Base-by-base conservation (phyloP, 2,113 vertebrate genomes). In the Pteronura brasiliensis region DNA sequence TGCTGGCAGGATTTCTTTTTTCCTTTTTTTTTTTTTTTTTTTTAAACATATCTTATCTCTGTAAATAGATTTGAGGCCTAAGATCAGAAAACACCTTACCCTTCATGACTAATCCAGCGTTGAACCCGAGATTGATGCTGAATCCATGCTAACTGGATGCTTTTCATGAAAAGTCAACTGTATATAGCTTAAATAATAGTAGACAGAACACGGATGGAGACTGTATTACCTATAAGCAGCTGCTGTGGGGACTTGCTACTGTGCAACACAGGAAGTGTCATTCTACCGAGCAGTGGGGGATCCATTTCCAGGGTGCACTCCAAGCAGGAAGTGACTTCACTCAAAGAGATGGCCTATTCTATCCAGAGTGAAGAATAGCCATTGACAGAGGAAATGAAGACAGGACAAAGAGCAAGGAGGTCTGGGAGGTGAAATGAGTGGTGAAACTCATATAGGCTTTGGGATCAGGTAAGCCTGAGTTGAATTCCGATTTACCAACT, bases 241-340 rank as follows among this genome's bases (percentile, higher is more conserved):
- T 81, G 25, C 63, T 52, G 6, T 71, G 27, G 85, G 61, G 85
- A 85, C 49, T 21, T 42, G 27, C 72, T 80, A 55, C 20, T 39
- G 79, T 18, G 55, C 1, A 61, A 90, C 49, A 87, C 84, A 77
- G 81, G 71, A 96, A 90, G 34, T 44, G 1, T 57, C 83, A 57
- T 77, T 81, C 42, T 49, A 18, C 72, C 13, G 20, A 80, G n/a
- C 47, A 63, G 31, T 13, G 18, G 36, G 86, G 85, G 72, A 84
- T 49, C 39, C n/a, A 49, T 89, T 97, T 93, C 74, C 92, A 92
- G 29, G 20, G 49, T n/a, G 3, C 71, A 20, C 96, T 20, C 20
- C 65, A 77, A 74, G 71, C 69, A 94, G 94, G 93, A 97, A 92
- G 39, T 88, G 57, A 93, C 63, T 76, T 88, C 74, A 74, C 76